These are phyloP conservation scores for Pseudomugil tenellus DNA, from an alignment of 2,797 vertebrate species.

Conservation along the genomic window DNA sequence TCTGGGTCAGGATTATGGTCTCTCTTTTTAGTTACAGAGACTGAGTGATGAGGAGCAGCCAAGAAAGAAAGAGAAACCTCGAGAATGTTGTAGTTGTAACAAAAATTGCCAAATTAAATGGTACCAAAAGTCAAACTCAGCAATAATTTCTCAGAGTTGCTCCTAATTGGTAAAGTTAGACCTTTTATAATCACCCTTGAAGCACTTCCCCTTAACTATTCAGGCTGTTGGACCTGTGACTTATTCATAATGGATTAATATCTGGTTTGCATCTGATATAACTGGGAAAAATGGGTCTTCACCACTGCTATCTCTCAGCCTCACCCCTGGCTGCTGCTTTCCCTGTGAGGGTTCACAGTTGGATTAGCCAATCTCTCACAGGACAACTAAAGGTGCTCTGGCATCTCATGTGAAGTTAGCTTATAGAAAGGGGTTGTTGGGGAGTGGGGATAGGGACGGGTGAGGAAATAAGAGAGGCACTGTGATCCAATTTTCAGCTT, in stretches of 20 bases:
- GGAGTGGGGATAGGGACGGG: no score
- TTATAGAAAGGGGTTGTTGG: conserved; percentile 22
- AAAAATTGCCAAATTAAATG: no score
- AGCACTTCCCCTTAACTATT: conserved; percentile 18
- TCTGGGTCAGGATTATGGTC: conserved; percentile 62
- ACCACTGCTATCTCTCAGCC: not conserved
- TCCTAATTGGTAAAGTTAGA: not conserved
- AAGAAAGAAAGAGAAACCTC: not conserved
- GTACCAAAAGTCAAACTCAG: not conserved
- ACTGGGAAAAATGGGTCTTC: conserved; percentile 27
- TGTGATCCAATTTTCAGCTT: conserved; percentile 71
- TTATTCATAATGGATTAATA: conserved; percentile 36
- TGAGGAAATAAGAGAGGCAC: conserved; percentile 22
- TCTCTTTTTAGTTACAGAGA: conserved; percentile 56
- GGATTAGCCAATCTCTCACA: conserved; percentile 56
- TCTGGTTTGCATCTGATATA: conserved; percentile 29
- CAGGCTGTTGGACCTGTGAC: conserved; percentile 27
- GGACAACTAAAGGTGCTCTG: conserved; percentile 35
- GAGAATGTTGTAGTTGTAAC: not conserved
- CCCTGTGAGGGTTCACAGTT: conserved; percentile 46
- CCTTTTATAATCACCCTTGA: conserved; percentile 1
- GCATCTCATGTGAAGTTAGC: conserved; percentile 50
- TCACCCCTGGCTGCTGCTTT: conserved; percentile 3
- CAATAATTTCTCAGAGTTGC: not conserved
- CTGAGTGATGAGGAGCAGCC: conserved; percentile 3